phyloP scores from a whole-genome alignment of 2,113 vertebrate species.

The Pleuronectes platessa region DNA sequence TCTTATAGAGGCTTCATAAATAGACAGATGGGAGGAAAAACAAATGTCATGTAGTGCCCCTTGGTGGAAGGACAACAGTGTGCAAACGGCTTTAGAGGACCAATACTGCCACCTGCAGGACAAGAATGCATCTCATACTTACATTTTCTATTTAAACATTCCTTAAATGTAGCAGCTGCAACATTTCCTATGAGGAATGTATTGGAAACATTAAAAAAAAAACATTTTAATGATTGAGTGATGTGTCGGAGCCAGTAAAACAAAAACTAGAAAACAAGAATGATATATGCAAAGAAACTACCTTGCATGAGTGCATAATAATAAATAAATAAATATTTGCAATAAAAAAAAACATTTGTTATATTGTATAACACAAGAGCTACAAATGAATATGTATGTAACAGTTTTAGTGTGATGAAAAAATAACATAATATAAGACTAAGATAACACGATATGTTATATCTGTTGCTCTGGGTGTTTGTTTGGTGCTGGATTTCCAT shows the following conservation, averaged over 20 bases:
- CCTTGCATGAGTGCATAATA: slow-evolving; percentile 11
- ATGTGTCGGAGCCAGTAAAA: slow-evolving; percentile 21
- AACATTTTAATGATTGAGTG: slow-evolving; percentile 64
- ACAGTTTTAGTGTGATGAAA: too few relatives aligned
- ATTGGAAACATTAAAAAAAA: slow-evolving; percentile 62
- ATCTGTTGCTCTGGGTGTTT: neutral
- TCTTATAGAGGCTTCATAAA: slow-evolving; percentile 28
- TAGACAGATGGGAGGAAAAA: neutral
- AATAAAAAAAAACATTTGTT: too few relatives aligned
- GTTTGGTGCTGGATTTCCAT: slow-evolving; percentile 1
- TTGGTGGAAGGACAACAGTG: slow-evolving; percentile 35
- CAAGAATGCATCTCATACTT: neutral
- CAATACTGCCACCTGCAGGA: slow-evolving; percentile 74
- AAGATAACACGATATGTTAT: neutral
- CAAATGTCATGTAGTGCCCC: slow-evolving; percentile 37
- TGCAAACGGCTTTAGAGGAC: slow-evolving; percentile 9
- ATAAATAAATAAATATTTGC: neutral
- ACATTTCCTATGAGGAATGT: slow-evolving; percentile 70
- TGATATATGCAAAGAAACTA: slow-evolving; percentile 13
- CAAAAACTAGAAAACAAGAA: slow-evolving; percentile 32
- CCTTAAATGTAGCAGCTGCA: slow-evolving; percentile 41
- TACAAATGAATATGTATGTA: too few relatives aligned
- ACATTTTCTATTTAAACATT: slow-evolving; percentile 23
- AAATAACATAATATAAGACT: too few relatives aligned
- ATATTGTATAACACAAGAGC: too few relatives aligned